Percentiles rank a stretch among this genome's conserved stretches.
Evolutionary conservation across 2,888 invertebrate genomes (phyloP).

Genomic region (Mylabris sibirica): DNA sequence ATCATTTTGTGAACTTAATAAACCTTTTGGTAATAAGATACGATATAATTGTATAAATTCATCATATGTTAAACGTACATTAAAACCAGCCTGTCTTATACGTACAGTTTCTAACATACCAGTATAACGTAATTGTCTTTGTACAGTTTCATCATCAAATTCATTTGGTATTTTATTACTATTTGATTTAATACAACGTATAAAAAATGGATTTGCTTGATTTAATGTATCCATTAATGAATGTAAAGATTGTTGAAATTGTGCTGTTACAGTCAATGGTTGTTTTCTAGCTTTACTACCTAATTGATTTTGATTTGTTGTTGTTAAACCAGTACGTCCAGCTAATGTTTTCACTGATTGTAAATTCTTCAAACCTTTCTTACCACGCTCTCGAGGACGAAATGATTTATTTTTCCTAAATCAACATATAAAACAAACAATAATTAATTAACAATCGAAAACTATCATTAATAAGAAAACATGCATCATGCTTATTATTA

Average conservation of each 20-base stretch:
- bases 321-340: constrained; percentile 70
- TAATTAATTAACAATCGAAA: background rate
- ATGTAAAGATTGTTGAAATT: constrained; percentile 92
- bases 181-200: constrained; percentile 95
- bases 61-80: constrained; percentile 90
- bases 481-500: constrained; percentile 31
- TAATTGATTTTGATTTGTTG: constrained; percentile 59
- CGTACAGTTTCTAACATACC: constrained; percentile 97
- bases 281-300: constrained; percentile 78
- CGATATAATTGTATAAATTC: constrained; percentile 94
- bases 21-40: constrained; percentile 89
- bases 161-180: constrained; percentile 88
- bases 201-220: constrained; percentile 86
- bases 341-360: constrained; percentile 92
- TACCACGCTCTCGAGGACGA: constrained; percentile 84
- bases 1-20: constrained; percentile 85
- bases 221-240: constrained; percentile 93
- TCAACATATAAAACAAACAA: constrained; percentile 23
- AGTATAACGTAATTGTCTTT: constrained; percentile 89
- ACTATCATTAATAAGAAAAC: too few relatives aligned
- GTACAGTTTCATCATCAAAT: constrained; percentile 93
- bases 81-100: constrained; percentile 94
- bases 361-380: constrained; percentile 88
- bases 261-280: constrained; percentile 91
- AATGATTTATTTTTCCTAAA: constrained; percentile 92